These are phyloP conservation scores for Homarus americanus DNA, from an alignment of 1,140 invertebrate genomes.

Conservation along the genomic window DNA sequence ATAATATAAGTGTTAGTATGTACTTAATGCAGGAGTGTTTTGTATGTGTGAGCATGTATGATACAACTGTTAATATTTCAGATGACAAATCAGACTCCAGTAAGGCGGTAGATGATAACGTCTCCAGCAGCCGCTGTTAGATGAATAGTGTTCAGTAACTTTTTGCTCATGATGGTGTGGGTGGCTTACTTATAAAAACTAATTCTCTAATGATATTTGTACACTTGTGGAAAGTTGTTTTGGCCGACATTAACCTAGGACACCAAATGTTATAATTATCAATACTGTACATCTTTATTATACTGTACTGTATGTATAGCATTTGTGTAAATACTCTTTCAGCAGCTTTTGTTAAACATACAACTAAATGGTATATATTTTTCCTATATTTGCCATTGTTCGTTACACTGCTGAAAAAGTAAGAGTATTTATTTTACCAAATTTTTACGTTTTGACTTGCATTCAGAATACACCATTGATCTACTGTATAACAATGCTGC, in stretches of 20 bases:
- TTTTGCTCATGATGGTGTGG: neutral
- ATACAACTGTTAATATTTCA: slow-evolving; percentile 46
- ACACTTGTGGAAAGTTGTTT: neutral
- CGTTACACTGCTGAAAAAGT: too few species aligned
- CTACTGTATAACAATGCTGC: too few species aligned
- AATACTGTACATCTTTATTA: neutral
- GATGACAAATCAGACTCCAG: slow-evolving; percentile 56
- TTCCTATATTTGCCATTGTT: neutral
- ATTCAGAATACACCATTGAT: too few species aligned
- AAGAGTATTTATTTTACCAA: too few species aligned
- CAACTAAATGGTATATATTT: neutral
- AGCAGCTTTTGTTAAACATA: neutral
- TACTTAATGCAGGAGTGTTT: neutral
- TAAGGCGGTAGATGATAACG: slow-evolving; percentile 49
- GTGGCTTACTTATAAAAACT: slow-evolving; percentile 24
- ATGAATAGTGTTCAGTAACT: slow-evolving; percentile 38
- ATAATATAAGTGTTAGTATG: neutral
- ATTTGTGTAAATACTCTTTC: too few species aligned
- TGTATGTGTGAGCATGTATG: neutral
- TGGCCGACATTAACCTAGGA: neutral
- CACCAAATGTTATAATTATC: neutral
- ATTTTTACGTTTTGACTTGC: too few species aligned
- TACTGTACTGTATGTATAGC: too few species aligned
- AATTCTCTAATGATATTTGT: neutral
- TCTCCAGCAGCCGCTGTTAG: slow-evolving; percentile 36